Evolutionary conservation across 1,140 invertebrate genomes (phyloP).

Genomic region (Aradophagus sp.): DNA sequence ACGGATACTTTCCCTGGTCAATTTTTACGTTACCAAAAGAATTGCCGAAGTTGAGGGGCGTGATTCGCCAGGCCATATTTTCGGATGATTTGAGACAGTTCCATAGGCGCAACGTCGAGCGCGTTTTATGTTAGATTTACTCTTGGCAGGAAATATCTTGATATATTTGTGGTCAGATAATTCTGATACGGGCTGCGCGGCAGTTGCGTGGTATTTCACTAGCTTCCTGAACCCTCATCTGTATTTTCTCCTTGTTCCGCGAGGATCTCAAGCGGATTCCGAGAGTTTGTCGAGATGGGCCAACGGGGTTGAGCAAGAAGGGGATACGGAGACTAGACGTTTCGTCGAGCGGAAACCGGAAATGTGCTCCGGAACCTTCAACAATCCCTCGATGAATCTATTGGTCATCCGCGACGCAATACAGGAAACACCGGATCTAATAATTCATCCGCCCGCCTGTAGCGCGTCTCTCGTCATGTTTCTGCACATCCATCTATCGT

Average conservation of each 20-base stretch:
- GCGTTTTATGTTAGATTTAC: slow-evolving; percentile 23
- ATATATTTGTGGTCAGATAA: slow-evolving; percentile 56
- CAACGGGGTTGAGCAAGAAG: slow-evolving; percentile 50
- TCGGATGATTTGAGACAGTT: no score
- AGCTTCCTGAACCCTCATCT: slow-evolving; percentile 50
- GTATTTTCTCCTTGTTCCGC: slow-evolving; percentile 51
- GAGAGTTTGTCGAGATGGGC: slow-evolving; percentile 56
- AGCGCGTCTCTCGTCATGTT: slow-evolving; percentile 49
- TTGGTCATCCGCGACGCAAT: slow-evolving; percentile 75
- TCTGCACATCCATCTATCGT: slow-evolving; percentile 39
- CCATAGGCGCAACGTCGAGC: neutral
- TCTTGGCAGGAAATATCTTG: slow-evolving; percentile 45
- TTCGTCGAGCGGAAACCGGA: slow-evolving; percentile 72
- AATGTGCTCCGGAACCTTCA: slow-evolving; percentile 76
- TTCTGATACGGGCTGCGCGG: slow-evolving; percentile 38
- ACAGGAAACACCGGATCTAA: slow-evolving; percentile 74
- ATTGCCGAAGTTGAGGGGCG: no score
- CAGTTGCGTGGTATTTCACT: slow-evolving; percentile 34
- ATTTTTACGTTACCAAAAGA: no score
- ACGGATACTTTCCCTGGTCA: no score
- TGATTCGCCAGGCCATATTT: no score
- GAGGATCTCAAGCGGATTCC: slow-evolving; percentile 51
- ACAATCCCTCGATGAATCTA: slow-evolving; percentile 76
- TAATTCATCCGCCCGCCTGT: slow-evolving; percentile 71
- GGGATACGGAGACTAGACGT: slow-evolving; percentile 55